Evolutionary conservation across 1,140 invertebrate genomes (phyloP).

Genomic region (Drosophila malerkotliana): DNA sequence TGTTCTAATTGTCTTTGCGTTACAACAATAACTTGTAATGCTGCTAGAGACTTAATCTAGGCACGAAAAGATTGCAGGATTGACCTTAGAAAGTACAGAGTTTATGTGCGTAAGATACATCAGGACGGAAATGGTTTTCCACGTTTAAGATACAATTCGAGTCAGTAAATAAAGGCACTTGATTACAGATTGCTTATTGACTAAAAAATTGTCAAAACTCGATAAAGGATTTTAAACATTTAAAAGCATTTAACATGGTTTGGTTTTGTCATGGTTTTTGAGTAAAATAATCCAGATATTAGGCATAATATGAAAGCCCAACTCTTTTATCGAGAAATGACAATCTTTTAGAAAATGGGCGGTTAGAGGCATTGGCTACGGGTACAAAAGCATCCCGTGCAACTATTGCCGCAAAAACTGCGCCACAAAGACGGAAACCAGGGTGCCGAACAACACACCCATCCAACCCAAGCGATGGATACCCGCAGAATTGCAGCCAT

Average conservation of each 20-base stretch:
- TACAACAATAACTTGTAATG: slow-evolving; percentile 70
- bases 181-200: slow-evolving; percentile 13
- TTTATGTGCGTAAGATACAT: slow-evolving; percentile 18
- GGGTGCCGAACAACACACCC: slow-evolving; percentile 96
- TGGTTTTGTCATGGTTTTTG: neutral
- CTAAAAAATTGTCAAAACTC: neutral
- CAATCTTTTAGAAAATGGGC: slow-evolving; percentile 9
- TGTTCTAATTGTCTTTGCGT: slow-evolving; percentile 36
- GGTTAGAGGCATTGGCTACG: slow-evolving; percentile 15
- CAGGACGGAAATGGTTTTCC: slow-evolving; percentile 55
- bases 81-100: slow-evolving; percentile 33
- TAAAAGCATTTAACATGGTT: neutral
- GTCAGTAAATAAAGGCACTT: slow-evolving; percentile 60
- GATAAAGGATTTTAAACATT: slow-evolving; percentile 1
- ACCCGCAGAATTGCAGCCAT: slow-evolving; percentile 91
- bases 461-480: slow-evolving; percentile 29
- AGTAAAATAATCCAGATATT: neutral
- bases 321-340: neutral
- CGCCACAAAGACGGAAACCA: slow-evolving; percentile 96
- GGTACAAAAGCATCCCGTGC: neutral
- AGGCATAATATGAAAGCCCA: too few species aligned
- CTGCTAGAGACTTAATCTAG: slow-evolving; percentile 38
- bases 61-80: slow-evolving; percentile 29
- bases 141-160: slow-evolving; percentile 46
- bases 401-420: slow-evolving; percentile 72